Base-by-base conservation (phyloP, 2,113 vertebrate genomes). In the Calyptomena viridis region DNA sequence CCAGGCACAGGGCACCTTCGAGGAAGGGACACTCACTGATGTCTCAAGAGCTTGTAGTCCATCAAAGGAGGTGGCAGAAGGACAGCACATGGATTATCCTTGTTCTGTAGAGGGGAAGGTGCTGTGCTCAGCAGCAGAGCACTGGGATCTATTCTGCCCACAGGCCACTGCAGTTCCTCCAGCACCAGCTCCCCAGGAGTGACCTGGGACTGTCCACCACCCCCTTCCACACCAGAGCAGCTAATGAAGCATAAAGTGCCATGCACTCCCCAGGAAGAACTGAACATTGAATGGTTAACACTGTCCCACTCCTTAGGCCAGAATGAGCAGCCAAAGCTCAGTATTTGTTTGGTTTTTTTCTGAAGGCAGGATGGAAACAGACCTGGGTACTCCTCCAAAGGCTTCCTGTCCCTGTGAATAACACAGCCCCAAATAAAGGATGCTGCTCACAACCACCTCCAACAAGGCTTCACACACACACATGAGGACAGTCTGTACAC, bases 181-280 rank as follows among this genome's bases (percentile, higher is more conserved):
- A 21, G 46, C 59, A 60, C 22, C 47, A 58, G 33, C 24, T 55
- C 25, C 22, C 16, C 69, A 37, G 47, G 14, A 66, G 22, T 15
- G 69, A 47, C 15, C 33, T 8, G 37, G 30, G 46, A 56, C 44
- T 64, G 20, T 27, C 42, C 56, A 14, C 46, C 82, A 79, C 14
- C 27, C 28, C 5, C 49, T 67, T 56, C 27, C 60, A 52, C 59
- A 30, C 14, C 55, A 11, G 5, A 50, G 37, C 2, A 62, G 20
- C 39, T 74, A 9, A 60, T 4, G 10, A 58, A 62, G 37, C 27
- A 27, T 6, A 30, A 64, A 59, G 4, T 44, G 18, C 24, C 42
- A 33, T 2, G 9, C 31, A 22, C 4, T 6, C 11, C 39, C 19
- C 1, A 0, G 19, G 18, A 30, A 14, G 9, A 67, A 12, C 30